Evolutionary conservation across 2,797 vertebrate species (phyloP), one percentile per base, ranked within the genome.

Genomic region (Malurus leucopterus): DNA sequence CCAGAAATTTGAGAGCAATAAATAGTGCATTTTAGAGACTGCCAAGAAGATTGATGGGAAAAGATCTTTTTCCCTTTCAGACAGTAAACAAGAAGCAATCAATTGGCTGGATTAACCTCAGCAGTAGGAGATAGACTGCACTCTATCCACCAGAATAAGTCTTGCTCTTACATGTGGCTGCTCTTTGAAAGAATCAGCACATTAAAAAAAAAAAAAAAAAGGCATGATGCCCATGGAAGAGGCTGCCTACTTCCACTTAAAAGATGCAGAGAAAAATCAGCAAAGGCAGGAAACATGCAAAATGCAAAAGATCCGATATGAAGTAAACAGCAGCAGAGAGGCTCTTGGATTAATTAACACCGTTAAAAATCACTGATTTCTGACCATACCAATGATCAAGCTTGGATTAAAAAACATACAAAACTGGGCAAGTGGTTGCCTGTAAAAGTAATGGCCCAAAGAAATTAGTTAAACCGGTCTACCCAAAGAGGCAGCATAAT

Each of bases 1-100:
- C 47, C 32, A 91, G 88, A 88, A 76, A 46, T 92, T 93, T 93
- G 92, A 88, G 65, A 79, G 55, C 88, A 92, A 86, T 95, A 94
- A 96, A 92, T 77, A 80, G 68, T 67, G 65, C 40, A 84, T 89
- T 95, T 97, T 95, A 76, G 63, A 86, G 92, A 81, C 81, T 91
- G 62, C 62, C 86, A 89, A 79, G 87, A 95, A 95, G 93, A 95
- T 54, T 93, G 86, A 93, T 96, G 59, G 32, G 63, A 93, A 95
- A 93, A 84, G 61, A 83, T 84, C 58, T 94, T 93, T 86, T 69
- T 95, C 91, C 64, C 21, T 68, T 91, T 94, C 93, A 90, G 77
- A 73, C 50, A 92, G 79, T 84, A 96, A 91, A 93, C 67, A 96
- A 93, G 93, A 91, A 67, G 38, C 64, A 91, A 91, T 96, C 93